These are phyloP conservation scores for Ennomos fuscantarius DNA, from an alignment of 2,888 invertebrate species.

Conservation along the genomic window DNA sequence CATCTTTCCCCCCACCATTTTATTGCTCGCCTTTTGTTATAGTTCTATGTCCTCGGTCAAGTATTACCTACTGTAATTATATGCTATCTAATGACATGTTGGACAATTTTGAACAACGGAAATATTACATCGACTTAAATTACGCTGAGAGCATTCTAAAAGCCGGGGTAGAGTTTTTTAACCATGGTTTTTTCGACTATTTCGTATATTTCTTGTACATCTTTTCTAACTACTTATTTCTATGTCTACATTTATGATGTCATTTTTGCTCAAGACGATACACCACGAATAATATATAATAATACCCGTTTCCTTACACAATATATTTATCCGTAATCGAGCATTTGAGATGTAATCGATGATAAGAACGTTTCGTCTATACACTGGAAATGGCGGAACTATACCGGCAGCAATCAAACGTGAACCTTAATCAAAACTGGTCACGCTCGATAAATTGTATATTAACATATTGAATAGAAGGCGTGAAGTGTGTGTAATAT, in stretches of 20 bases:
- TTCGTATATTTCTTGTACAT: too few species aligned
- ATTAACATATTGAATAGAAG: conserved; percentile 52
- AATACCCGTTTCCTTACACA: conserved; percentile 16
- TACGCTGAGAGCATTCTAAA: too few species aligned
- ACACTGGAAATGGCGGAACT: conserved; percentile 38
- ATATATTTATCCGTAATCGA: conserved; percentile 38
- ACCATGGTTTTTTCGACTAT: too few species aligned
- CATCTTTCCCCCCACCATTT: too few species aligned
- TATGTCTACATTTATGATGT: conserved; percentile 2
- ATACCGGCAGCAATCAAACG: conserved; percentile 36
- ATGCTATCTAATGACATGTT: background rate
- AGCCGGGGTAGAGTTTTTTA: too few species aligned
- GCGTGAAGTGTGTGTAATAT: conserved; percentile 52
- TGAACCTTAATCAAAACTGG: conserved; percentile 41
- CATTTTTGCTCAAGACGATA: conserved; percentile 13
- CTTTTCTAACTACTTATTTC: too few species aligned
- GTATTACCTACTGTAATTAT: conserved; percentile 14
- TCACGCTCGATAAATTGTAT: conserved; percentile 49
- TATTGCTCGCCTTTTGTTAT: too few species aligned
- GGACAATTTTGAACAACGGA: too few species aligned
- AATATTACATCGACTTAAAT: too few species aligned
- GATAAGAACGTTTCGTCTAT: conserved; percentile 34
- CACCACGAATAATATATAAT: conserved; percentile 9
- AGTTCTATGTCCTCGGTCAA: too few species aligned
- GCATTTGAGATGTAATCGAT: conserved; percentile 31